A percentile compares a stretch with the other conserved stretches of the same genome.
Conservation (phyloP, 2,797 vertebrate genomes). For the Vultur gryphus region DNA sequence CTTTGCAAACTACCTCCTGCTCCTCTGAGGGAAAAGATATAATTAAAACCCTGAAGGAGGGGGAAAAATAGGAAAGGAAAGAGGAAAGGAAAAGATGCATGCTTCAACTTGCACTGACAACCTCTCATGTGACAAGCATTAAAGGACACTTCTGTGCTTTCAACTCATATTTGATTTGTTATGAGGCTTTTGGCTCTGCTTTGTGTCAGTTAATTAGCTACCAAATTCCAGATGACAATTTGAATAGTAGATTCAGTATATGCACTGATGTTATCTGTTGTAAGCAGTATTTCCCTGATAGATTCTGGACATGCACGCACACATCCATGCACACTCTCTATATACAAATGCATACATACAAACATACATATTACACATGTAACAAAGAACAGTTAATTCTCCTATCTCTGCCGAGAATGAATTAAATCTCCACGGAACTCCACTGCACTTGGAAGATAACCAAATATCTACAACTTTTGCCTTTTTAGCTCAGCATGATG, state of each 20-base stretch:
- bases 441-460: conserved; percentile 80
- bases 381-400: conserved; percentile 75
- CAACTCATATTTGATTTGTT: conserved; percentile 39
- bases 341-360: not conserved
- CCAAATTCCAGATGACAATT: conserved; percentile 65
- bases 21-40: conserved; percentile 56
- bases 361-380: not conserved
- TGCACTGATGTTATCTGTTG: conserved; percentile 53
- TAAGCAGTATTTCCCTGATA: conserved; percentile 20
- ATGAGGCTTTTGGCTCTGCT: conserved; percentile 57
- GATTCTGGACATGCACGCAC: not conserved
- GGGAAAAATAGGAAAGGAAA: not conserved
- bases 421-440: conserved; percentile 78
- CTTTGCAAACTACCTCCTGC: conserved; percentile 60
- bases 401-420: conserved; percentile 69
- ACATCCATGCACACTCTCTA: not conserved
- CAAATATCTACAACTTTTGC: conserved; percentile 73
- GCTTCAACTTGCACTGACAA: conserved; percentile 55
- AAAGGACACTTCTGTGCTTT: conserved; percentile 50
- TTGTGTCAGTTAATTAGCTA: conserved; percentile 72
- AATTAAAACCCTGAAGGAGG: conserved; percentile 69
- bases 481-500: conserved; percentile 72
- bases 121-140: conserved; percentile 40
- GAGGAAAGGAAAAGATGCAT: conserved; percentile 35
- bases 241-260: conserved; percentile 58